Base-by-base conservation (phyloP, 2,888 invertebrate species). In the Antheraea assamensis region DNA sequence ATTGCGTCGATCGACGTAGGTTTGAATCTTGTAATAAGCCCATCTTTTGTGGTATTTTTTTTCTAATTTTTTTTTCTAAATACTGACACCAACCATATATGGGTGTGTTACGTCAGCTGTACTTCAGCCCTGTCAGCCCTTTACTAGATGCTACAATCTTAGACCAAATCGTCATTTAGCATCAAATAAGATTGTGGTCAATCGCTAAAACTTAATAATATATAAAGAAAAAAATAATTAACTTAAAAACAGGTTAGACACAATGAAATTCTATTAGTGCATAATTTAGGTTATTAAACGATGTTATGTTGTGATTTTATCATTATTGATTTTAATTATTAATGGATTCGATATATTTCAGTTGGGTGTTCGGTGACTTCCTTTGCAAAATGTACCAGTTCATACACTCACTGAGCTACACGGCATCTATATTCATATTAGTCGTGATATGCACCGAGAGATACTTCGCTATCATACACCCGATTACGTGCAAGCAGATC, bases 371-470 rank as follows among this genome's bases (percentile, higher is more conserved):
- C 78, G 98, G 98, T 4, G 96, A 97, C 83, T 97, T 98, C 85
- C 94, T 98, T 78, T 99, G 98, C 92, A 98, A 98, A 89, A 97
- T 98, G 96, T 98, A 98, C 92, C 97, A 98, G 93, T 98, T 98
- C 87, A 96, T 98, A 30, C 97, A 98, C 88, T 97, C 97, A 21
- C 93, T 98, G 79, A 98, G 98, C 87, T 98, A 98, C 91, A 98
- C 98, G 2, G 98, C 98, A 2, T 98, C 98, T 27, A 98, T 98
- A 82, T 96, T 98, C 85, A 98, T 98, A 78, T 93, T 98, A 77
- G 97, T 98, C 55, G 97, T 98, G 71, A 97, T 98, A 77, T 98
- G 98, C 85, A 96, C 97, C 71, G 98, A 98, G 88, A 94, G 98
- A 78, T 98, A 98, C 88, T 96, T 98, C 85, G 98, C 98, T 71